A percentile compares a stretch with the other conserved stretches of the same genome.
Evolutionary conservation across 2,113 vertebrate species (phyloP).

Genomic region (Rhinogobius similis): DNA sequence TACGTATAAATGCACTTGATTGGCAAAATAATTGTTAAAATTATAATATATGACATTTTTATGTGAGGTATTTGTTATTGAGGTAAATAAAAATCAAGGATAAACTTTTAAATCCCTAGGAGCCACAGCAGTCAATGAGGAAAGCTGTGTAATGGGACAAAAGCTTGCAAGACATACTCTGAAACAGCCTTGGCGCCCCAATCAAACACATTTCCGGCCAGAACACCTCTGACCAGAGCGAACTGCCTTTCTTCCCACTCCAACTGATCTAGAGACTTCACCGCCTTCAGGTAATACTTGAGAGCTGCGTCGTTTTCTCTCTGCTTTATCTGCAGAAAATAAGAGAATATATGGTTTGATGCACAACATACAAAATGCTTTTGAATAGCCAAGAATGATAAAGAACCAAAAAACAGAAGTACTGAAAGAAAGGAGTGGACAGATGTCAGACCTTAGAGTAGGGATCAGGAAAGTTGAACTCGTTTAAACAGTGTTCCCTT

Average conservation of each 20-base stretch:
- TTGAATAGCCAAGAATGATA: neutral
- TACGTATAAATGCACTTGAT: too few species aligned
- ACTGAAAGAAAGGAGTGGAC: constrained; percentile 17
- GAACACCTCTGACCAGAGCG: constrained; percentile 89
- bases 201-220: constrained; percentile 98
- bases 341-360: neutral
- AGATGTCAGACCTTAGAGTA: constrained; percentile 90
- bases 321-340: constrained; percentile 88
- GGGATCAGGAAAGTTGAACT: constrained; percentile 98
- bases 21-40: too few species aligned
- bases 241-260: constrained; percentile 95
- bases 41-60: too few species aligned
- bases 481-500: constrained; percentile 95
- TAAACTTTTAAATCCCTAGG: neutral
- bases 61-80: neutral
- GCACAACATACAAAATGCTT: neutral
- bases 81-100: neutral
- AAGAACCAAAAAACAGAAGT: neutral
- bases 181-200: constrained; percentile 98
- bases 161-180: constrained; percentile 79
- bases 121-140: neutral
- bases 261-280: constrained; percentile 85
- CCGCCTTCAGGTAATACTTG: constrained; percentile 86
- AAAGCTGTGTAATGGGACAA: neutral
- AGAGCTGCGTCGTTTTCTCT: constrained; percentile 91